Evolutionary conservation across 2,797 vertebrate species (phyloP), one percentile per base, ranked within the genome.

Genomic region (Lepus townsendii): DNA sequence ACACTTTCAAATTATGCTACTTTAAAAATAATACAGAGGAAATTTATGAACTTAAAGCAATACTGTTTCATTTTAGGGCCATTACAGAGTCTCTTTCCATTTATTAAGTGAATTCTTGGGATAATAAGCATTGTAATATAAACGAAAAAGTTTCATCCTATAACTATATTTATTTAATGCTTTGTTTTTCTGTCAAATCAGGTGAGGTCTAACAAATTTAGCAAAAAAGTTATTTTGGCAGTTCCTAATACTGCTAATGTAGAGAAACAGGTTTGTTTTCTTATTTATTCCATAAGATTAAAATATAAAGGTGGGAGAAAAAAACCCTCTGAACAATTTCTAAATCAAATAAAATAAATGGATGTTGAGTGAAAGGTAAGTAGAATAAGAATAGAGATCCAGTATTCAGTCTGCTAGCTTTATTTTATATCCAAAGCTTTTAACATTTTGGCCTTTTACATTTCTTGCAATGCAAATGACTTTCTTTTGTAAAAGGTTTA

Each of bases 221-320:
- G 78, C 27, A 71, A 92, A 82, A 88, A 54, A 47, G 32, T 3
- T n/a, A 20, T 3, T 10, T 69, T n/a, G 12, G 76, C 85, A 88
- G 78, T 88, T 12, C 86, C 78, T 92, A 35, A 79, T 88, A 62
- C 85, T 95, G 38, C 7, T 87, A 35, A 30, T 83, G 2, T 83
- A 80, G 77, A 89, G 62, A 71, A 86, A 52, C 10, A 83, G 24
- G n/a, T 88, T 22, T 83, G 5, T 77, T 85, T 69, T 68, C 35
- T 87, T 95, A 68, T 72, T 96, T 87, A 86, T 79, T 83, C 32
- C 22, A 26, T 85, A 86, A 95, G 93, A 86, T 90, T 95, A 92
- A 95, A 83, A 91, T 9, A 30, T 38, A 84, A 80, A 84, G 1
- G 52, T 54, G 26, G 24, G 27, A 13, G 9, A 0, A 6, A 83